Evolutionary conservation across 2,113 vertebrate species (phyloP).

Genomic region (Protobothrops flavoviridis): DNA sequence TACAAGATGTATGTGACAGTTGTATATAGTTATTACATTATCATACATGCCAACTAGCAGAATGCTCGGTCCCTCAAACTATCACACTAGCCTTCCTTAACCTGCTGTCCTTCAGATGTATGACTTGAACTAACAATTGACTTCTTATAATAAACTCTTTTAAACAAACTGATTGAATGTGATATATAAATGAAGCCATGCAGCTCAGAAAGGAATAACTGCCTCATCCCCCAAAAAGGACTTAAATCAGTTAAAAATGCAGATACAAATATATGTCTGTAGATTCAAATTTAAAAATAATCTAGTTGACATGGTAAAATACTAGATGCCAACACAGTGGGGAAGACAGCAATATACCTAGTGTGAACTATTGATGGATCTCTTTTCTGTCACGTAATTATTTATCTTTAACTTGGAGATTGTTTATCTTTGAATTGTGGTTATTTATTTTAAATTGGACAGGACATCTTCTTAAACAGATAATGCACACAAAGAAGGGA

Average conservation of each 20-base stretch:
- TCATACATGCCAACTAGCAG: neutral
- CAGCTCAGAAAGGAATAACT: neutral
- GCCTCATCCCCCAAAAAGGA: neutral
- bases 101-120: neutral
- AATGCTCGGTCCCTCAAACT: neutral
- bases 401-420: neutral
- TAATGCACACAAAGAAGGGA: neutral
- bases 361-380: neutral
- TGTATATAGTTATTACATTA: neutral
- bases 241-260: neutral
- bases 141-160: neutral
- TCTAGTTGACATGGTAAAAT: neutral
- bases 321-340: neutral
- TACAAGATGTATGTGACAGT: neutral
- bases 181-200: neutral
- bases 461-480: neutral
- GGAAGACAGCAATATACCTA: neutral
- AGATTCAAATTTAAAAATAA: neutral
- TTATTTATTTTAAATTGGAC: neutral
- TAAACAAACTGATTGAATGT: neutral
- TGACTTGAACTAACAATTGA: neutral
- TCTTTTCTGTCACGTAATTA: neutral
- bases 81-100: neutral
- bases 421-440: neutral
- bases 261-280: neutral